Base-by-base conservation (phyloP, 1,140 invertebrate genomes). In the Battus philenor region DNA sequence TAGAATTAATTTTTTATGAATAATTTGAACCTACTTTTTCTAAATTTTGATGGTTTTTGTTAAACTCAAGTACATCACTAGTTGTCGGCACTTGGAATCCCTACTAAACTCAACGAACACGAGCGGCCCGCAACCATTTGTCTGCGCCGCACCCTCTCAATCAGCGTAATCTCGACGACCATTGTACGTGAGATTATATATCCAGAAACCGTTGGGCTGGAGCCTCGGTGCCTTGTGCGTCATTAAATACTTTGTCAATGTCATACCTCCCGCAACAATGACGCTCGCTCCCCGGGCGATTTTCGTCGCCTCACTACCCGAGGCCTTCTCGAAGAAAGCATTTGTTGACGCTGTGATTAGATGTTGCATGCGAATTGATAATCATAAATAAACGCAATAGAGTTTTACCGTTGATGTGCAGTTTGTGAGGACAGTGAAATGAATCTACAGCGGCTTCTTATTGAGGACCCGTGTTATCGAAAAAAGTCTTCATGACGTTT, bases 241-340 rank as follows among this genome's bases (percentile, higher is more conserved):
- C 22, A 41, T 41, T 41, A 27, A 27, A 41, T 16, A 16, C 38
- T 41, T 41, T 41, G 38, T 41, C 38, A 41, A n/a, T 41, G 38
- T 41, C 22, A 27, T 27, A 26, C 38, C 38, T 29, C 31, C n/a
- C 26, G 18, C 2, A 3, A 10, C 32, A 16, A 15, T 16, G 3
- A 22, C 9, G 3, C 18, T 8, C 2, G n/a, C 10, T 18, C 33
- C 33, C 1, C 17, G 16, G 17, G 8, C 32, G 9, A 34, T 20
- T 20, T 20, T 20, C 9, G 9, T 11, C 11, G 11, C 10, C 16
- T 17, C 10, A 18, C 32, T 10, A 9, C 13, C 17, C 6, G 18
- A 17, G 26, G 9, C 26, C 4, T 1, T 1, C 1, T 31, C 1
- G 8, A 5, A 34, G 16, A 17, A 20, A 33, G 9, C 13, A 33